These are phyloP conservation scores for Ceyx margarethae DNA, from an alignment of 2,113 vertebrate species.

Conservation along the genomic window DNA sequence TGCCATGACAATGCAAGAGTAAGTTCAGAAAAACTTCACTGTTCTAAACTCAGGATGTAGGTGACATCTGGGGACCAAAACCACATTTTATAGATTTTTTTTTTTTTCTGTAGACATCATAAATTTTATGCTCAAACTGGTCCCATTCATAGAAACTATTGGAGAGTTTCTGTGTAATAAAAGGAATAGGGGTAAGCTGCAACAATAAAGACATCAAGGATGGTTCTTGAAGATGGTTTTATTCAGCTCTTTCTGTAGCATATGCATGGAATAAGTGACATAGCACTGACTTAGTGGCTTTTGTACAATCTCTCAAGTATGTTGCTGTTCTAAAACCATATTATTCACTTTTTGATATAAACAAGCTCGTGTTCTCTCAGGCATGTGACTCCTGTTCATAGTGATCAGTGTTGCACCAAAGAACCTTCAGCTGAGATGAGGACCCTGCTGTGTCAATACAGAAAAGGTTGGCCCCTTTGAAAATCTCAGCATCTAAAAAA, in stretches of 20 bases:
- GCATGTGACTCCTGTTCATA: not conserved
- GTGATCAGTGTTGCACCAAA: not conserved
- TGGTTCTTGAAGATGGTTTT: not conserved
- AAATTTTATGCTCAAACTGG: not conserved
- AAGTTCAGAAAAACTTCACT: conserved; percentile 4
- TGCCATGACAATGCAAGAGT: not conserved
- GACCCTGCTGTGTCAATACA: not conserved
- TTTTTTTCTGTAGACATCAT: not conserved
- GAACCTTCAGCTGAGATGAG: not conserved
- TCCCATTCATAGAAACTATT: not conserved
- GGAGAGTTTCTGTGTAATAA: not conserved
- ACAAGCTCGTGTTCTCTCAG: not conserved
- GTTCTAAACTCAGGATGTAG: not conserved
- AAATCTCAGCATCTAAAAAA: not conserved
- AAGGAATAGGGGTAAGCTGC: not conserved
- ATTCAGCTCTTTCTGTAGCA: not conserved
- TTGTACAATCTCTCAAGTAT: not conserved
- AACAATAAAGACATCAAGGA: not conserved
- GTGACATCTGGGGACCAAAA: conserved; percentile 19
- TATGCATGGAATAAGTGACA: not conserved
- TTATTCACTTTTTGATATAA: not conserved
- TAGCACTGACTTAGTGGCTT: not conserved
- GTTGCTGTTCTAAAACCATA: not conserved
- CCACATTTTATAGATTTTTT: too few species aligned
- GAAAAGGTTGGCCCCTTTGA: not conserved